Evolutionary conservation across 2,797 vertebrate species (phyloP).

Genomic region (Crenichthys baileyi): DNA sequence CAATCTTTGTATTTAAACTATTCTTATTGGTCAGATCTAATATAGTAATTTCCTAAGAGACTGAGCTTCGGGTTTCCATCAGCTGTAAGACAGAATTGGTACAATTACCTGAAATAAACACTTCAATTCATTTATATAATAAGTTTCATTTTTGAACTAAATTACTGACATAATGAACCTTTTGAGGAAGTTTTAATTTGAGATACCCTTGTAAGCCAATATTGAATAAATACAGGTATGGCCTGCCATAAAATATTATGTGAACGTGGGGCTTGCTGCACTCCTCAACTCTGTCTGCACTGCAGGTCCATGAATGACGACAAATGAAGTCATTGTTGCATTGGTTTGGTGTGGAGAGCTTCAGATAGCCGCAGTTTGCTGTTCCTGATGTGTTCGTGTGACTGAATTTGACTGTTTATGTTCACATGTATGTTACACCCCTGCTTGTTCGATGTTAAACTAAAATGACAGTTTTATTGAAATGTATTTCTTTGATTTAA

Average conservation of each 20-base stretch:
- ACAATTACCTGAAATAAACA: neutral
- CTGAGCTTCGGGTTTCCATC: too few species aligned
- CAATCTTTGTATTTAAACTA: too few species aligned
- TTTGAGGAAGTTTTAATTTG: neutral
- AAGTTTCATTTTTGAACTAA: neutral
- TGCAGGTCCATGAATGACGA: neutral
- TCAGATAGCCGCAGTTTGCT: neutral
- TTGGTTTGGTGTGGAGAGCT: neutral
- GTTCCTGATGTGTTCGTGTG: too few species aligned
- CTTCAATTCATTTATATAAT: neutral
- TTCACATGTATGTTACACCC: too few species aligned
- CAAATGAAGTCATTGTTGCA: neutral
- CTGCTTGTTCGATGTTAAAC: too few species aligned
- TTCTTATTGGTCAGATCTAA: too few species aligned
- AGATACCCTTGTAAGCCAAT: neutral
- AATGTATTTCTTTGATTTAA: too few species aligned
- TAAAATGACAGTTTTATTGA: too few species aligned
- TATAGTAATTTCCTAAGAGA: too few species aligned
- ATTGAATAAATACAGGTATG: neutral
- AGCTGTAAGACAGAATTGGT: neutral
- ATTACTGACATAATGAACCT: neutral
- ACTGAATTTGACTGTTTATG: too few species aligned
- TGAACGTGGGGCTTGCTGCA: neutral
- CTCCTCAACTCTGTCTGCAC: too few species aligned
- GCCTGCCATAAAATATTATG: neutral